Base-by-base conservation (phyloP, 2,797 vertebrate species). In the Poecilia wingei region DNA sequence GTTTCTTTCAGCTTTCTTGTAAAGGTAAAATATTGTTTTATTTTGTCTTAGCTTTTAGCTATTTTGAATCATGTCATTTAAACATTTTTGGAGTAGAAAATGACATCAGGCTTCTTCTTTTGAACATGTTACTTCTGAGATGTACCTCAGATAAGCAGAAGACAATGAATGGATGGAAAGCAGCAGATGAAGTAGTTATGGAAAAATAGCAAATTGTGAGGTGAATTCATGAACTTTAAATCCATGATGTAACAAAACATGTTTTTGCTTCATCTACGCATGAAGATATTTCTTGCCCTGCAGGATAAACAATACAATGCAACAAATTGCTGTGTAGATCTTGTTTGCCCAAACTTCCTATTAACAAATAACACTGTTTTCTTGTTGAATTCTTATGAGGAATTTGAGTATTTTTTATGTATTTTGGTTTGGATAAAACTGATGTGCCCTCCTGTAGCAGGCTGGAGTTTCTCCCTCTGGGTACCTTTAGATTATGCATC, bases 361-460 rank as follows among this genome's bases (percentile, higher is more conserved):
- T 45, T 45, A n/a, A n/a, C 33, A 66, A 36, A 36, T 66, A 66
- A 66, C n/a, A 39, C 2, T 3, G 6, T 36, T 36, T 53, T 36
- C 8, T 39, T 36, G 36, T 53, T 4, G 1, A 53, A 53, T 53
- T 53, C 47, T 13, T 45, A 43, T 45, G 13, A 28, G 41, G 39
- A 45, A 45, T 69, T 69, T 68, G 36, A 49, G 16, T 73, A 47
- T 47, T 43, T n/a, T 79, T 51, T 59, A 43, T 74, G 9, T 43
- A 39, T 70, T 72, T 47, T 77, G 74, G 33, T 12, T 64, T 61
- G 33, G 12, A 66, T 36, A n/a, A 70, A 86, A 82, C 31, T 3
- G 73, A 86, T 74, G 72, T 18, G 0, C 61, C 8, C 49, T 57
- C 57, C 8, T 55, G 28, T 86, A 83, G 78, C 61, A 25, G n/a